These are phyloP conservation scores for Podotricha telesiphe DNA, from an alignment of 2,888 invertebrate species.

Conservation along the genomic window DNA sequence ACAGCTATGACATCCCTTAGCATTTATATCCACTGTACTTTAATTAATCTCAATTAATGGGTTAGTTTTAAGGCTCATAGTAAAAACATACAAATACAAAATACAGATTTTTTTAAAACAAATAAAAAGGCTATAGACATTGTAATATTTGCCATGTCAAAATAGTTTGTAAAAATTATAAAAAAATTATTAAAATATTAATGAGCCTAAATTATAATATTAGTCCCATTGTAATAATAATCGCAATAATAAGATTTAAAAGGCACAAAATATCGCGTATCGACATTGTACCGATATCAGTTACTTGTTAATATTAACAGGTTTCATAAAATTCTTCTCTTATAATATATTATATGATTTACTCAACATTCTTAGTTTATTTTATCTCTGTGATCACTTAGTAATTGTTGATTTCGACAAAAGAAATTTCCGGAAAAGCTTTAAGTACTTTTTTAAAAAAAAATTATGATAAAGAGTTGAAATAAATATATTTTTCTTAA, in stretches of 20 bases:
- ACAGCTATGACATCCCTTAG: neutral
- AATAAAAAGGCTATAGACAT: neutral
- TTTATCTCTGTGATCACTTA: neutral
- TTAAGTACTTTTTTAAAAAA: neutral
- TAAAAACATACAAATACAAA: neutral
- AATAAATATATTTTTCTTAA: no score
- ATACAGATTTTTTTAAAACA: neutral
- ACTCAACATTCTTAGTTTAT: neutral
- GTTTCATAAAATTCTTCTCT: neutral
- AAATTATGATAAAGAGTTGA: no score
- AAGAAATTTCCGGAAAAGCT: neutral
- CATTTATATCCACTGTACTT: conserved; percentile 16
- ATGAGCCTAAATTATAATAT: conserved; percentile 36
- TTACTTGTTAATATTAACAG: conserved; percentile 1
- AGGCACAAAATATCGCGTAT: conserved; percentile 38
- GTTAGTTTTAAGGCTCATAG: conserved; percentile 20
- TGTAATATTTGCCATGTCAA: neutral
- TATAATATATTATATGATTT: neutral
- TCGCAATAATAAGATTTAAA: conserved; percentile 37
- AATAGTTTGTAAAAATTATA: neutral
- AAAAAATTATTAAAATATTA: neutral
- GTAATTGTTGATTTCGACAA: conserved; percentile 1
- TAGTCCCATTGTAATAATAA: conserved; percentile 19
- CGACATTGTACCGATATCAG: conserved; percentile 33
- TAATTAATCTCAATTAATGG: conserved; percentile 4